These are phyloP conservation scores for Melinaea menophilus DNA, from an alignment of 2,888 invertebrate genomes.

Conservation along the genomic window DNA sequence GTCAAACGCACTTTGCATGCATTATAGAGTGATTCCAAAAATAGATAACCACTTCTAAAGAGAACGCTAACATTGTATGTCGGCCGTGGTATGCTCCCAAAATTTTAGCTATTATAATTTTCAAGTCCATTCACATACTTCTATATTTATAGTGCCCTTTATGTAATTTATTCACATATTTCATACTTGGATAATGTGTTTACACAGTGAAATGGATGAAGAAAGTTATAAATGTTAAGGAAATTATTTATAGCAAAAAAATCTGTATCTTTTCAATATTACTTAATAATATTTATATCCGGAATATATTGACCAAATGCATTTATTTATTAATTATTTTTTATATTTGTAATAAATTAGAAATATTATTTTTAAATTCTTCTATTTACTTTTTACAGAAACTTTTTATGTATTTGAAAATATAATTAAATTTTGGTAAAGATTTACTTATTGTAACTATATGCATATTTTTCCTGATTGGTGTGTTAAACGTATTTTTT, in stretches of 20 bases:
- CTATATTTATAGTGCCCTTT: slow-evolving; percentile 11
- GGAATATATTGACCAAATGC: too few relatives aligned
- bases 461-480: too few relatives aligned
- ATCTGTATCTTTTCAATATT: neutral
- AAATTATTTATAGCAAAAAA: neutral
- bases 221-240: neutral
- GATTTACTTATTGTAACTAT: too few relatives aligned
- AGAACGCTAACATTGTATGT: slow-evolving; percentile 13
- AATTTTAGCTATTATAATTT: slow-evolving; percentile 20
- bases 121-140: slow-evolving; percentile 19
- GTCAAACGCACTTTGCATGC: slow-evolving; percentile 10
- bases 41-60: slow-evolving; percentile 20
- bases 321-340: too few relatives aligned
- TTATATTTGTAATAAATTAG: too few relatives aligned
- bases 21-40: slow-evolving; percentile 12
- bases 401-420: too few relatives aligned
- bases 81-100: slow-evolving; percentile 12
- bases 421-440: too few relatives aligned
- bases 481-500: too few relatives aligned
- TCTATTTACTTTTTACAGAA: too few relatives aligned
- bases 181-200: slow-evolving; percentile 4
- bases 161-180: slow-evolving; percentile 14
- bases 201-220: neutral
- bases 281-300: too few relatives aligned
- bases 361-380: too few relatives aligned